Base-by-base conservation (phyloP, 2,888 invertebrate species). In the Calephelis perditalis region DNA sequence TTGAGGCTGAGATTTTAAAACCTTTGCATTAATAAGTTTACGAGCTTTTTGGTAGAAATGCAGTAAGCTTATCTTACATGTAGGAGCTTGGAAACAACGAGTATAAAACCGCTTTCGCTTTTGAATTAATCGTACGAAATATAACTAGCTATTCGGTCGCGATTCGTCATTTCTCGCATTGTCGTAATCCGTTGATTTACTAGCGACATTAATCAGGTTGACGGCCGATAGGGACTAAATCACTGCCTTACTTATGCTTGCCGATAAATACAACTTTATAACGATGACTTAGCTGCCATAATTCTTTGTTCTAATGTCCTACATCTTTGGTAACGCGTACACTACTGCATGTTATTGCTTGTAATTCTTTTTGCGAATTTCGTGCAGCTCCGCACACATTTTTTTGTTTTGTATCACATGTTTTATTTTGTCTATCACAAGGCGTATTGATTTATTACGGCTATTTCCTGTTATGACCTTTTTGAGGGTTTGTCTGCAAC, bases 131-230 rank as follows among this genome's bases (percentile, higher is more conserved):
- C 71, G 77, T 71, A 62, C 65, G 67, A 65, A 77, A 79, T 78
- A 78, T 78, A 76, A 81, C 79, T 77, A 79, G 81, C 85, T 84
- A 83, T 82, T 84, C 85, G 78, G 84, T 80, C 86, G 82, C 87
- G 86, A 83, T 87, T 90, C 89, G 89, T 90, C 89, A 90, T 89
- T 89, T 88, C 89, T 88, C 88, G 86, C 87, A 89, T 90, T 90
- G 89, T 89, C 88, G 89, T 90, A 90, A 89, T 90, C 90, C 90
- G 83, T 84, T 90, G 90, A 90, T 90, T 89, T 90, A 90, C 88
- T 86, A 84, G 84, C 85, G 79, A 82, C 89, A 90, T 90, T 89
- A 88, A 90, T 90, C 90, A 90, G 89, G 82, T 83, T 84, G 88
- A 87, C 90, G 87, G 86, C 83, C 88, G 89, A 90, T 90, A 87